A percentile compares a stretch with the other conserved stretches of the same genome.
phyloP scores from a whole-genome alignment of 2,888 invertebrate species.

The Metalampra italica region DNA sequence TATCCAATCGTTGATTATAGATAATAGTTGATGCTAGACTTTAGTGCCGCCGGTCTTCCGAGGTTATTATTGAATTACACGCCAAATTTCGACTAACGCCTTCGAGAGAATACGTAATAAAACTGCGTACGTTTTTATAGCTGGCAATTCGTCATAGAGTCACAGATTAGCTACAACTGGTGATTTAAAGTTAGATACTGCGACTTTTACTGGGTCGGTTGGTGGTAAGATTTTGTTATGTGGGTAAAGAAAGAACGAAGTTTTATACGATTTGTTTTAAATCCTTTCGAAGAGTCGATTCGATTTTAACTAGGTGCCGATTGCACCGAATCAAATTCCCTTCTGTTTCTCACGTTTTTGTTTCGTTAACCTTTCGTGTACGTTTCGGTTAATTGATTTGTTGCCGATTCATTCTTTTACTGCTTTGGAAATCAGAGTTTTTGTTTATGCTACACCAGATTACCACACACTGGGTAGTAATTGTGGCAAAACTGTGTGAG shows the following conservation, averaged over 20 bases:
- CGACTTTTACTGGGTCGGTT: slow-evolving; percentile 23
- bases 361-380: slow-evolving; percentile 55
- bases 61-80: slow-evolving; percentile 69
- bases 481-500: slow-evolving; percentile 4
- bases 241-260: slow-evolving; percentile 17
- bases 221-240: slow-evolving; percentile 30
- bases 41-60: slow-evolving; percentile 71
- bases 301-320: slow-evolving; percentile 63
- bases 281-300: slow-evolving; percentile 51
- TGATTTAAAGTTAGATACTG: slow-evolving; percentile 23
- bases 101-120: slow-evolving; percentile 44
- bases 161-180: slow-evolving; percentile 34
- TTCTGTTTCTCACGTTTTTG: slow-evolving; percentile 72
- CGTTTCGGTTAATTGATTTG: slow-evolving; percentile 56
- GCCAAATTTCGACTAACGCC: slow-evolving; percentile 56
- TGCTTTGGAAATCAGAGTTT: slow-evolving; percentile 7
- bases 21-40: slow-evolving; percentile 53
- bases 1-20: slow-evolving; percentile 64
- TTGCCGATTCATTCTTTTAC: slow-evolving; percentile 47
- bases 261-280: slow-evolving; percentile 45
- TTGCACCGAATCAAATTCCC: slow-evolving; percentile 48
- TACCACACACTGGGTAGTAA: slow-evolving; percentile 7
- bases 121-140: slow-evolving; percentile 49
- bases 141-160: slow-evolving; percentile 43
- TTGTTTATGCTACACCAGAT: slow-evolving; percentile 1